Base-by-base conservation (phyloP, 2,888 invertebrate species). In the Tiliacea aurago region DNA sequence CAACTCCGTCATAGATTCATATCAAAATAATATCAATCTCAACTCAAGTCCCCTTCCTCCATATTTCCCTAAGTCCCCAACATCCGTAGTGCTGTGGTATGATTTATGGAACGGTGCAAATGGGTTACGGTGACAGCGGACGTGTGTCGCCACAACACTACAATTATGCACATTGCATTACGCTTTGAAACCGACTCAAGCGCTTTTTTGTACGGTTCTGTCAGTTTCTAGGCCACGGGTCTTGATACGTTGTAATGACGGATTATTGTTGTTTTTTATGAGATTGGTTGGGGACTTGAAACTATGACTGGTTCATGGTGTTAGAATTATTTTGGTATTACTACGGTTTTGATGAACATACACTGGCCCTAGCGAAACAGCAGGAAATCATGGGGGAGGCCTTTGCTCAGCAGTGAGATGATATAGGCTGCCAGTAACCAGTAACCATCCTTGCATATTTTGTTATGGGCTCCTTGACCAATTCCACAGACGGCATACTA, bases 31-130 rank as follows among this genome's bases (percentile, higher is more conserved):
- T 56, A 77, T 65, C 51, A 65, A 56, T 51, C 28, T 45, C 10
- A 53, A 23, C 47, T 45, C 33, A 58, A 49, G 45, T 9, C 49
- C 71, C 64, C 7, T 37, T 23, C 45, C 41, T 51, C 37, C 51
- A 67, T 78, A 68, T 76, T 77, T 77, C 61, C 70, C 70, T 62
- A 90, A 86, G 87, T 91, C 81, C 88, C 41, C 18, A 90, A 84
- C 78, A 18, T 84, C 62, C 28, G 89, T 78, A 75, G 84, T 77
- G 37, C 61, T 89, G 89, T 88, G 89, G 85, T 91, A 93, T 94
- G 95, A 95, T 94, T 95, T 95, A 95, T 94, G 95, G 90, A 94
- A 93, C 89, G 90, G 91, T 93, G 93, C 93, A 95, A 95, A 95
- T 95, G 95, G 95, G 95, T 95, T 94, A 95, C 92, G 91, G 92